Conservation (phyloP, 37 sponge, comb jelly and placozoan species). For the Crambe crambe region DNA sequence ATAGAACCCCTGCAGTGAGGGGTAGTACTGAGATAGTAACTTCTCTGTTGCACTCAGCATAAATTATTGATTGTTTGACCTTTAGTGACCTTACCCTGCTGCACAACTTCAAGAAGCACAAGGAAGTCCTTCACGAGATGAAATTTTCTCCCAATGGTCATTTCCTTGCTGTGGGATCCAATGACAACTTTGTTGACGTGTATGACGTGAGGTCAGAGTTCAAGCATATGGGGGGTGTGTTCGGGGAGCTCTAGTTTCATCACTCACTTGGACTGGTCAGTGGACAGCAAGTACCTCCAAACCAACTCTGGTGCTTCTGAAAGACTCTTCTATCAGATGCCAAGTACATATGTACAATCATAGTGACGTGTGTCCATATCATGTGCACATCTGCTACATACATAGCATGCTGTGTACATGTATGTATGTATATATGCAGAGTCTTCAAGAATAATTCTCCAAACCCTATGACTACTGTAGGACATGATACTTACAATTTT, state of each 20-base stretch:
- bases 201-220: conserved; percentile 75
- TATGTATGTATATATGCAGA: no score
- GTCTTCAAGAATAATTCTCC: no score
- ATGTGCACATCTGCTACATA: no score
- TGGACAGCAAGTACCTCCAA: conserved; percentile 80
- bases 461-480: no score
- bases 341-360: no score
- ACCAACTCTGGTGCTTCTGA: conserved; percentile 95
- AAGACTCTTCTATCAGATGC: conserved; percentile 82
- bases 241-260: conserved; percentile 91
- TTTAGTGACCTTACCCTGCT: conserved; percentile 67
- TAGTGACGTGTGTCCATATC: no score
- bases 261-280: conserved; percentile 96
- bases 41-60: no score
- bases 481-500: no score
- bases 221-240: conserved; percentile 71
- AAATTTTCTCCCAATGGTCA: conserved; percentile 92
- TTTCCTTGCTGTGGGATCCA: conserved; percentile 95
- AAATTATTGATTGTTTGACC: no score
- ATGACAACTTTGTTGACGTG: conserved; percentile 93
- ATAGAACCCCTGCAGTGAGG: no score
- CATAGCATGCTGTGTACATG: no score
- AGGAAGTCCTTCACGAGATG: conserved; percentile 95
- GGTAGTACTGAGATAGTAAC: no score
- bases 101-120: conserved; percentile 61